Base-by-base conservation (phyloP, 2,888 invertebrate species). In the Ephialtes manifestator region DNA sequence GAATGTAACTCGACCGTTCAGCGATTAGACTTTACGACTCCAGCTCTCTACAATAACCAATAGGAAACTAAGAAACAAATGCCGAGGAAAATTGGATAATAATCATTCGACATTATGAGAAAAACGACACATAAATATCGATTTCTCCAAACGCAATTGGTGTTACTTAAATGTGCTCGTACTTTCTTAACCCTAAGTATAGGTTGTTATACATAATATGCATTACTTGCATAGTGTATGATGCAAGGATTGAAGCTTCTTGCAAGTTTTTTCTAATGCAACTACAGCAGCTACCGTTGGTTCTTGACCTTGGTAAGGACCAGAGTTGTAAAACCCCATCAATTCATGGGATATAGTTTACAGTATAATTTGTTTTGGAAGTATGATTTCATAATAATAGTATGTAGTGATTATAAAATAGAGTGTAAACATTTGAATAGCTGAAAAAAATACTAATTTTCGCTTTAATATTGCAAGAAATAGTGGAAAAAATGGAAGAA, bases 221-320 rank as follows among this genome's bases (percentile, higher is more conserved):
- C 58, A 60, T 35, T 31, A 55, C 43, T 55, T 20, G 55, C n/a
- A n/a, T n/a, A n/a, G n/a, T 60, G 71, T 65, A 82, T 82, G 76
- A 82, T 58, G 82, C 72, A 82, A 77, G 71, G 67, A 35, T 55
- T 71, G 77, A 11, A 31, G 24, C 15, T 20, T 28, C 53, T 82
- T 81, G 76, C 76, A 18, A 55, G 46, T 15, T 46, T 39, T 39
- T 39, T 24, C 63, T 79, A 67, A 35, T 65, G 20, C 31, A 60
- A 20, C 10, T 48, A 39, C 31, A 28, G 28, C 43, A 18, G 20
- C 20, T 51, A 15, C 48, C 18, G 7, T 18, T 68, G 72, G 48
- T 55, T 67, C 28, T 78, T 68, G 67, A 78, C 78, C n/a, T n/a
- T n/a, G n/a, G n/a, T n/a, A n/a, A n/a, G n/a, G n/a, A n/a, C n/a